Conservation (phyloP, 2,797 vertebrate genomes). For the Thaleichthys pacificus region DNA sequence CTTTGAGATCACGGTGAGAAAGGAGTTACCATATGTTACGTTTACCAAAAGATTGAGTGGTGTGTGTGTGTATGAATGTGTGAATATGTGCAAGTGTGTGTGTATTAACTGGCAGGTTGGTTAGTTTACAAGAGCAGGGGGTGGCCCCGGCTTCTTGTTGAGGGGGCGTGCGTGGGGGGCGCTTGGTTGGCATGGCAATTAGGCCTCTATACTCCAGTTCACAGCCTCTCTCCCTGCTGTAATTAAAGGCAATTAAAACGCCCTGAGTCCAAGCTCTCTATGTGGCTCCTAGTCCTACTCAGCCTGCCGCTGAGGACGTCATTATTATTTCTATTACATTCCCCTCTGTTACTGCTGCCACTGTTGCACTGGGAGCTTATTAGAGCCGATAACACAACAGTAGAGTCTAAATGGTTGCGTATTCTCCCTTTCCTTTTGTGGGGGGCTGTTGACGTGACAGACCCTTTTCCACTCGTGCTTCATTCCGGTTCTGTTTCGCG, state of each 20-base stretch:
- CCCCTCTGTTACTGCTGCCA: not conserved
- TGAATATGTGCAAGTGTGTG: not conserved
- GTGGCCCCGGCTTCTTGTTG: not conserved
- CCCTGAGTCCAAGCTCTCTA: constrained; percentile 21
- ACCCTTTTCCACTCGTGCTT: not conserved
- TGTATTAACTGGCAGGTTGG: not conserved
- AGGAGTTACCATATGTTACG: not conserved
- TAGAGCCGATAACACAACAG: not conserved
- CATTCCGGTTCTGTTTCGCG: not conserved
- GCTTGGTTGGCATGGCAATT: constrained; percentile 38
- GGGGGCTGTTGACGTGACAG: not conserved
- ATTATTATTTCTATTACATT: constrained; percentile 1
- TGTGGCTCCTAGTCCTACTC: not conserved
- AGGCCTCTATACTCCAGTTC: constrained; percentile 50
- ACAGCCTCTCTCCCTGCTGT: constrained; percentile 49
- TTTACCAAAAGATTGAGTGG: not conserved
- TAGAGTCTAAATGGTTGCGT: constrained; percentile 6
- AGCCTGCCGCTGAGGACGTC: not conserved
- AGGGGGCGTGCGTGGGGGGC: not conserved
- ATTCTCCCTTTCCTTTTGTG: not conserved
- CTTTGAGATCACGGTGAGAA: too few relatives aligned
- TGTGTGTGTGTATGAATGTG: not conserved
- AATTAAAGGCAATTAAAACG: constrained; percentile 63
- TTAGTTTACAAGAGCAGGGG: not conserved
- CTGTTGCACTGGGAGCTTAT: not conserved